A percentile compares a stretch with the other conserved stretches of the same genome.
Evolutionary conservation across 1,140 invertebrate genomes (phyloP).

Genomic region (Micrasema longulum): DNA sequence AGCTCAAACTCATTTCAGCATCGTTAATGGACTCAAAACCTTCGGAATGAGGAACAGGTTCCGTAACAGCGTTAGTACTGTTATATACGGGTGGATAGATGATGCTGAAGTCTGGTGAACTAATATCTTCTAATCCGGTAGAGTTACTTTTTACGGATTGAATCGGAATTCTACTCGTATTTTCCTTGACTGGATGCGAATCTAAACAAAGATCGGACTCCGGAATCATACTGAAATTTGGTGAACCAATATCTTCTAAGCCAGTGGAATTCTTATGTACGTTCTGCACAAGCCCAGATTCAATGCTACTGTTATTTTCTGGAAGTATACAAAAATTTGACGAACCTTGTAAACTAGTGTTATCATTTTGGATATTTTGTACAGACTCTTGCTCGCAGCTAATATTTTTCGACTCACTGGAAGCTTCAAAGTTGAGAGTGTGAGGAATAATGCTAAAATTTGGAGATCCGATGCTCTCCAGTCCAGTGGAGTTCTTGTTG

Average conservation of each 20-base stretch:
- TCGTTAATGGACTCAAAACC: background rate
- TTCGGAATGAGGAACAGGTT: background rate
- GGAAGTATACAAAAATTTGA: too few relatives aligned
- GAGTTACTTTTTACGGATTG: constrained; percentile 8
- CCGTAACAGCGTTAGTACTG: background rate
- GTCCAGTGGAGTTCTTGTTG: constrained; percentile 21
- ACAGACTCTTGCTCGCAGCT: too few relatives aligned
- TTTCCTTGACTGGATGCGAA: background rate
- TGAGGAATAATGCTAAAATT: constrained; percentile 21
- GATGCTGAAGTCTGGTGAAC: constrained; percentile 9
- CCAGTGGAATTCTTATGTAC: constrained; percentile 6
- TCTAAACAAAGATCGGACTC: background rate
- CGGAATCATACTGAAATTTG: constrained; percentile 7
- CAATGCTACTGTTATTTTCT: background rate
- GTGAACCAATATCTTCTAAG: constrained; percentile 5
- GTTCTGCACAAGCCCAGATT: background rate
- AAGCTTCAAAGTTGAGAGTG: constrained; percentile 4
- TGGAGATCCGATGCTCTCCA: constrained; percentile 11
- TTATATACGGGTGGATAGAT: background rate
- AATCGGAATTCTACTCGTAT: too few relatives aligned
- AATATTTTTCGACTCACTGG: too few relatives aligned
- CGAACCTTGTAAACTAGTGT: too few relatives aligned
- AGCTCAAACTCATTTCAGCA: constrained; percentile 1
- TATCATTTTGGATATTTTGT: too few relatives aligned
- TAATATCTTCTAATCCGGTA: background rate